These are phyloP conservation scores for Ciconia maguari DNA, from an alignment of 2,113 vertebrate genomes.

Conservation along the genomic window DNA sequence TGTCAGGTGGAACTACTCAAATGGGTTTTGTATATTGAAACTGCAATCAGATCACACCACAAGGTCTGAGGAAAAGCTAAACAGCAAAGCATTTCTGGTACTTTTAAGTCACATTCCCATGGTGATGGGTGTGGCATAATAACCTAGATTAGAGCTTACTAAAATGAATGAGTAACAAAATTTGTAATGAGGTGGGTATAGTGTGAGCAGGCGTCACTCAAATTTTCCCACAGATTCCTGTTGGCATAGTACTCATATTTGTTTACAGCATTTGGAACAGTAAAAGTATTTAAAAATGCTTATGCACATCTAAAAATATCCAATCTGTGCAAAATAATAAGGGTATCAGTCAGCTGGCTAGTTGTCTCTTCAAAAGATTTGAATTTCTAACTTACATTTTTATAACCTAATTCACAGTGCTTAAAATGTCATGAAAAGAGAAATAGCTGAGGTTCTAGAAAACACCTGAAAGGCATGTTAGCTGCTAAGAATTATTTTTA, in stretches of 20 bases:
- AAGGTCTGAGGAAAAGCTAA: constrained; percentile 6
- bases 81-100: not conserved
- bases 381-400: not conserved
- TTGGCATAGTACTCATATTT: not conserved
- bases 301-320: not conserved
- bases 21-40: not conserved
- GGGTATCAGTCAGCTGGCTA: not conserved
- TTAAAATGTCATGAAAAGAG: not conserved
- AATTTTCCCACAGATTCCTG: constrained; percentile 56
- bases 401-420: not conserved
- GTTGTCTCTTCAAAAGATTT: not conserved
- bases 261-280: not conserved
- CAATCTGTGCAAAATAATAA: not conserved
- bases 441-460: not conserved
- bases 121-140: constrained; percentile 45
- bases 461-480: not conserved
- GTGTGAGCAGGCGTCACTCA: not conserved
- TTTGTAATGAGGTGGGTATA: constrained; percentile 4
- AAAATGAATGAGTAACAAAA: constrained; percentile 43
- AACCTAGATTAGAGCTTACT: constrained; percentile 20
- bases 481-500: not conserved
- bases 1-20: not conserved
- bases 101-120: constrained; percentile 18
- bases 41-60: not conserved
- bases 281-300: not conserved